Conservation (phyloP, 2,888 invertebrate species). For the Morinoia aosen region DNA sequence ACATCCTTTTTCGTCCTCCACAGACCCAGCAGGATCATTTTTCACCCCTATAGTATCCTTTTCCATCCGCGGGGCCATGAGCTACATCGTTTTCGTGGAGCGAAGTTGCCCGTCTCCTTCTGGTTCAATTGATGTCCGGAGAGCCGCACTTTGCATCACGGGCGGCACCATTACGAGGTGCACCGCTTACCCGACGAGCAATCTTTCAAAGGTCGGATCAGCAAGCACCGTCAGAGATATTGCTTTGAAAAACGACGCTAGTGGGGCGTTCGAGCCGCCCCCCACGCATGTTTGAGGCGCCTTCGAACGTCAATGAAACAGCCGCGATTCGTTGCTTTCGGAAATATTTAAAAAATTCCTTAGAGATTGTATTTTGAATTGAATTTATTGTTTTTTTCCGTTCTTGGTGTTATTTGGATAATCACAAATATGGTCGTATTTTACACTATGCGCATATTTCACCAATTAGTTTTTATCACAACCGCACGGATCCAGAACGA, state of each 20-base stretch:
- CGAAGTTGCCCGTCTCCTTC: background rate
- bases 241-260: background rate
- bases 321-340: background rate
- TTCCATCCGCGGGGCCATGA: background rate
- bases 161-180: background rate
- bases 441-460: no score
- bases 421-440: background rate
- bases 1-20: background rate
- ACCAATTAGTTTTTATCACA: no score
- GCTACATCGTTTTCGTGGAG: background rate
- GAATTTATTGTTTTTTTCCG: background rate
- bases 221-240: constrained; percentile 25
- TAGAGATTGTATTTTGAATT: background rate
- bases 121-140: background rate
- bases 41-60: background rate
- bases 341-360: background rate
- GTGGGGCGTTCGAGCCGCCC: background rate
- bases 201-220: constrained; percentile 46
- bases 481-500: no score
- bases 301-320: background rate
- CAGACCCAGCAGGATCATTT: background rate
- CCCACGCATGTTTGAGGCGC: no score
- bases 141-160: constrained; percentile 7
- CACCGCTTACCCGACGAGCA: background rate
- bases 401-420: background rate